Evolutionary conservation across 2,113 vertebrate genomes (phyloP).

Genomic region (Chelonoidis abingdonii): DNA sequence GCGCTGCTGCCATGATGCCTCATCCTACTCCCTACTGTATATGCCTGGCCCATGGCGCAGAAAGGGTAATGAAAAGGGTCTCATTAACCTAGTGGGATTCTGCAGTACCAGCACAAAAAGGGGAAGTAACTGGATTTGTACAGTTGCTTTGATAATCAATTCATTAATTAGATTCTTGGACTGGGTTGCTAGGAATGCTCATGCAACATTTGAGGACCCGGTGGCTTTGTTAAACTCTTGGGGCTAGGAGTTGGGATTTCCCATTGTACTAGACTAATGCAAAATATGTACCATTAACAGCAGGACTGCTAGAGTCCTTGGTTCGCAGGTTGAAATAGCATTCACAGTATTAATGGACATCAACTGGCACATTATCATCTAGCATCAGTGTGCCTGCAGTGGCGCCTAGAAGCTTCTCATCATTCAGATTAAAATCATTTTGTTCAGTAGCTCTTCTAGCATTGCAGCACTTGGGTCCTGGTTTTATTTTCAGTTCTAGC

Average conservation of each 20-base stretch:
- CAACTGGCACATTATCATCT: accelerated
- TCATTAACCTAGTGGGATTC: neutral
- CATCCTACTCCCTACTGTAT: accelerated
- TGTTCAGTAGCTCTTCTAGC: neutral
- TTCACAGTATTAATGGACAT: neutral
- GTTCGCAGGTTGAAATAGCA: neutral
- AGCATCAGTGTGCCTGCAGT: accelerated
- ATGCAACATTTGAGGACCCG: neutral
- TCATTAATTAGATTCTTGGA: neutral
- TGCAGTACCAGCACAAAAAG: neutral
- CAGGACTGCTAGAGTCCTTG: neutral
- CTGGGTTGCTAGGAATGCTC: neutral
- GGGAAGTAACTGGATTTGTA: neutral
- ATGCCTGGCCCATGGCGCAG: accelerated
- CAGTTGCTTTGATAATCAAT: neutral
- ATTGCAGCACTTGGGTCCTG: neutral
- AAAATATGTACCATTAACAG: conserved; percentile 30
- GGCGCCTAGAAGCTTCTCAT: accelerated
- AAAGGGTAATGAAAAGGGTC: neutral
- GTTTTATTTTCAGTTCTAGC: neutral
- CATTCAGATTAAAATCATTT: neutral
- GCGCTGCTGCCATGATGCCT: neutral
- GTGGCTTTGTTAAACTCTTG: conserved; percentile 33
- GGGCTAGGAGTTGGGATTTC: neutral
- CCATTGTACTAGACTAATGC: neutral